Conservation (phyloP, 2,797 vertebrate species). For the Ctenochaetus hawaiiensis region DNA sequence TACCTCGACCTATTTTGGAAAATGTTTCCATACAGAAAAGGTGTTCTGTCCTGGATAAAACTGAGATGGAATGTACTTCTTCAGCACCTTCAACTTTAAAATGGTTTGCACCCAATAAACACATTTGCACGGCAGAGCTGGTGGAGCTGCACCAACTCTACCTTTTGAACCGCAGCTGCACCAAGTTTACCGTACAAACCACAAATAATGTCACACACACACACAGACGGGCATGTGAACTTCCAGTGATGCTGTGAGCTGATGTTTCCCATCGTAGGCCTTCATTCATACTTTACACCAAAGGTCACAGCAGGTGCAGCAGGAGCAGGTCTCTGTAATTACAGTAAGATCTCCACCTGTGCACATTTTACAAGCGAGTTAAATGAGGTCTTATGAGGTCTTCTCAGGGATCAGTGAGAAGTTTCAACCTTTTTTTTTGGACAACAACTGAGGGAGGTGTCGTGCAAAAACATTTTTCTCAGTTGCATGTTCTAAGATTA, state of each 20-base stretch:
- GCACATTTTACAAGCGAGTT: neutral
- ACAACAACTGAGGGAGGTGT: neutral
- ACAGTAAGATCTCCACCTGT: neutral
- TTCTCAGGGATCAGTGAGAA: neutral
- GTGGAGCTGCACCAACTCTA: neutral
- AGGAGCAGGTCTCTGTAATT: conserved; percentile 9
- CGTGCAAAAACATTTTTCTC: neutral
- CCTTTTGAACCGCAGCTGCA: neutral
- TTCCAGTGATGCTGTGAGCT: too few relatives aligned
- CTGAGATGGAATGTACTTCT: neutral
- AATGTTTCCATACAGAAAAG: neutral
- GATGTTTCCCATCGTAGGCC: neutral
- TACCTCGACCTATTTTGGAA: neutral
- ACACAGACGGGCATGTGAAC: too few relatives aligned
- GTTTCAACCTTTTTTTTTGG: neutral
- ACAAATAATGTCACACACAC: neutral
- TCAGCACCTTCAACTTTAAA: too few relatives aligned
- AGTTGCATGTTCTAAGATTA: conserved; percentile 19
- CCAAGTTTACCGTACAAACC: neutral
- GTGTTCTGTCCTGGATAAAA: neutral
- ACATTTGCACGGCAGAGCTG: neutral
- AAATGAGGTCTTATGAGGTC: neutral
- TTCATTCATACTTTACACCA: neutral
- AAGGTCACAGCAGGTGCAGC: neutral
- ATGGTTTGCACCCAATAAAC: neutral